phyloP scores from a whole-genome alignment of 2,888 invertebrate species.

The Salpingus planirostris region DNA sequence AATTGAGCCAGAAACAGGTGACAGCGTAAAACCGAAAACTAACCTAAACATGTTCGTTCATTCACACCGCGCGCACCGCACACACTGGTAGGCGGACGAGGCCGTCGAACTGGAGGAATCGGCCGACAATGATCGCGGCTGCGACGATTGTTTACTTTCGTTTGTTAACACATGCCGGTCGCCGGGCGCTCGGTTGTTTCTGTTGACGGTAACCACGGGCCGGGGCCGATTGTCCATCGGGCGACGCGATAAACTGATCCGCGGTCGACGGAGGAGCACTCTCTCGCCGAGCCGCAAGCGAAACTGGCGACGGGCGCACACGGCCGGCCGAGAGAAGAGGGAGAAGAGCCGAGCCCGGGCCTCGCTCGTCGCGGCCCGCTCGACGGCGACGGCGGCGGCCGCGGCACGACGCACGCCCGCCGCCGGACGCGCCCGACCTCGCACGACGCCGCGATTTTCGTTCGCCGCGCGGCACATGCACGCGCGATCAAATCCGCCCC shows the following conservation, averaged over 20 bases:
- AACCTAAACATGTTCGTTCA: constrained; percentile 25
- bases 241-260: no score
- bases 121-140: neutral
- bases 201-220: no score
- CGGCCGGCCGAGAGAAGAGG: constrained; percentile 4
- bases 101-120: no score
- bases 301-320: constrained; percentile 10
- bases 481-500: no score
- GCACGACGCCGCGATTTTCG: constrained; percentile 12
- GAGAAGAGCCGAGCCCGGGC: constrained; percentile 23
- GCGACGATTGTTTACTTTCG: constrained; percentile 1
- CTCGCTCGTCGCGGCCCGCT: constrained; percentile 27
- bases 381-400: constrained; percentile 18
- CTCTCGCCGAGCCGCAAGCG: no score
- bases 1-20: constrained; percentile 17
- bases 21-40: constrained; percentile 18
- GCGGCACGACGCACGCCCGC: constrained; percentile 22
- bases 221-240: constrained; percentile 5
- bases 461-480: no score
- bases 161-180: constrained; percentile 12
- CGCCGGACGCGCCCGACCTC: constrained; percentile 16
- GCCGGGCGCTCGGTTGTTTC: no score
- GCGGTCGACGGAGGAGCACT: no score
- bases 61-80: no score
- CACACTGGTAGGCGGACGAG: no score